Conservation (phyloP, 2,797 vertebrate species). For the Lindbergichthys nudifrons region DNA sequence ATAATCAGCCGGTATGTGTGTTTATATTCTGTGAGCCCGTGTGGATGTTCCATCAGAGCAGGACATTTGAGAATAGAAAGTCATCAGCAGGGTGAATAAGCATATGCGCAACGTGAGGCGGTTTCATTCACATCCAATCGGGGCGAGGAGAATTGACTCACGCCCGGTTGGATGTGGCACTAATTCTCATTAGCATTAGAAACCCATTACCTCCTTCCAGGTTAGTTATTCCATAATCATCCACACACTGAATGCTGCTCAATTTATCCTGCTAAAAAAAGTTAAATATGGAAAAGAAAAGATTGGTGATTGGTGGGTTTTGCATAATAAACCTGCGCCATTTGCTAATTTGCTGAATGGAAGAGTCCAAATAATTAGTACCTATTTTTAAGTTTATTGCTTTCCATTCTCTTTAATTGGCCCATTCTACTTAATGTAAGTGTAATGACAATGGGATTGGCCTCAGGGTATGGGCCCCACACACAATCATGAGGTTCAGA, state of each 20-base stretch:
- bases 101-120: constrained; percentile 51
- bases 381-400: constrained; percentile 76
- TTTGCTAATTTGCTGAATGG: constrained; percentile 54
- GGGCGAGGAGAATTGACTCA: constrained; percentile 67
- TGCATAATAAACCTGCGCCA: constrained; percentile 73
- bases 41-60: constrained; percentile 58
- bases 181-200: constrained; percentile 74
- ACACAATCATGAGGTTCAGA: constrained; percentile 10
- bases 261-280: constrained; percentile 42
- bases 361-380: constrained; percentile 65
- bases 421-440: constrained; percentile 40
- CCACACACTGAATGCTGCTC: constrained; percentile 16
- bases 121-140: constrained; percentile 62
- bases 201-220: constrained; percentile 70
- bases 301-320: constrained; percentile 57
- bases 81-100: constrained; percentile 67
- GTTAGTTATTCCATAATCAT: constrained; percentile 70
- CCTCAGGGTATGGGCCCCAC: constrained; percentile 19
- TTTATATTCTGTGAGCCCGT: constrained; percentile 28
- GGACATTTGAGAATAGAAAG: constrained; percentile 68
- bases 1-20: constrained; percentile 31
- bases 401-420: constrained; percentile 52
- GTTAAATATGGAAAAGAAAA: constrained; percentile 41
- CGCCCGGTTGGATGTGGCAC: constrained; percentile 46
- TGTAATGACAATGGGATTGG: constrained; percentile 57